Evolutionary conservation across 1,140 invertebrate species (phyloP).

Genomic region (Cataglyphis hispanica): DNA sequence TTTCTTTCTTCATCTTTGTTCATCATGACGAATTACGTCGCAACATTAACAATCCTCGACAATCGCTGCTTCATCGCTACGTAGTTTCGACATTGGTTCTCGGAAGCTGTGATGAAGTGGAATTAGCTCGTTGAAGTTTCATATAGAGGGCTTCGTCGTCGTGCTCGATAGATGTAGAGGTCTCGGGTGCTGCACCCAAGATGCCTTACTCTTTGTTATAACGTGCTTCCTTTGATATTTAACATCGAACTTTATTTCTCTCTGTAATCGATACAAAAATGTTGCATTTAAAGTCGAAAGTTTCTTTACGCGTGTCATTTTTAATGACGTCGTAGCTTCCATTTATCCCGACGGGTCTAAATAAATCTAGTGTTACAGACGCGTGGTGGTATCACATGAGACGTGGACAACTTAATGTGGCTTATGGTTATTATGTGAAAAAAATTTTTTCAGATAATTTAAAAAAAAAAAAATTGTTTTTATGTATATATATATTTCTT

Average conservation of each 20-base stretch:
- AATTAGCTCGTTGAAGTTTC: constrained; percentile 8
- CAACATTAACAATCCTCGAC: neutral
- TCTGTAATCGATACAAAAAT: neutral
- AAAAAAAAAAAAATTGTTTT: neutral
- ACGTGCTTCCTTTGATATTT: neutral
- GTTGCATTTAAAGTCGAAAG: neutral
- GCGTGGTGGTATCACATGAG: neutral
- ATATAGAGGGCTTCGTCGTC: constrained; percentile 39
- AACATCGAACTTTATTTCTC: neutral
- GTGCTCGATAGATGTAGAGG: neutral
- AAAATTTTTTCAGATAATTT: neutral
- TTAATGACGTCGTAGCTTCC: neutral
- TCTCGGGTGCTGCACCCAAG: neutral
- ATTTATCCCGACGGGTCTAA: neutral
- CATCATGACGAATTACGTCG: constrained; percentile 4
- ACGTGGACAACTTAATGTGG: neutral
- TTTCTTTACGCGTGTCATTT: neutral
- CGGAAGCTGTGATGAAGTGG: constrained; percentile 43
- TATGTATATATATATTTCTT: no score
- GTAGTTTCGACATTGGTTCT: constrained; percentile 28
- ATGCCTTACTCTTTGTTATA: neutral
- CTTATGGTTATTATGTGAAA: no score
- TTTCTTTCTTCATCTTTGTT: constrained; percentile 26
- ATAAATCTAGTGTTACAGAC: neutral
- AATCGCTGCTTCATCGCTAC: constrained; percentile 14